Base-by-base conservation (phyloP, 2,888 invertebrate genomes). In the Leptinotarsa haldemani region DNA sequence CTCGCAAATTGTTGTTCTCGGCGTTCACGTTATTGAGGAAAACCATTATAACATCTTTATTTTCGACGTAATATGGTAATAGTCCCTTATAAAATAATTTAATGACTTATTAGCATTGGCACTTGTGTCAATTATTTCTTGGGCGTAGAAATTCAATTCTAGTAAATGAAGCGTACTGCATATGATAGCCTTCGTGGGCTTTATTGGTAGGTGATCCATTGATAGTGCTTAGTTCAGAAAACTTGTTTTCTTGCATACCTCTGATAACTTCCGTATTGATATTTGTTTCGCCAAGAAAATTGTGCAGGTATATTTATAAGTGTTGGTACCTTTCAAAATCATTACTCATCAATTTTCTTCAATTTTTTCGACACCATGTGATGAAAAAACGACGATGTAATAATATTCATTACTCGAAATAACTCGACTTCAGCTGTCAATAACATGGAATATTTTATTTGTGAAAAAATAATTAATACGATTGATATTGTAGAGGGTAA, bases 21-120 rank as follows among this genome's bases (percentile, higher is more conserved):
- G 65, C 61, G 65, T 73, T 73, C 61, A 73, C 46, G 69, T 69
- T 73, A 73, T 73, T 65, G 64, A 58, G 69, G 69, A 66, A 73
- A 69, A 65, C 58, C 65, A 71, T 63, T 65, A 50, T 65, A 58
- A 65, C 69, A 69, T 73, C 65, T 69, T 66, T 70, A 70, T 66
- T 58, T 61, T 50, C 25, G 73, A 56, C 58, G 53, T 53, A 47
- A 71, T 66, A 56, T 56, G 46, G 68, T 68, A 68, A 56, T 22
- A 58, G 56, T 68, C 56, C 56, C 56, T 46, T 56, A 58, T 68
- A 68, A 68, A 68, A 68, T 56, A 68, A 46, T 68, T n/a, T 68
- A 47, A 58, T 68, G 46, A 68, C 68, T 58, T 68, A 68, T 68
- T 68, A 68, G 68, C 61, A 61, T 61, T 61, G 18, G 61, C 30